phyloP scores from a whole-genome alignment of 1,140 invertebrate species.

The Lucilia cuprina region DNA sequence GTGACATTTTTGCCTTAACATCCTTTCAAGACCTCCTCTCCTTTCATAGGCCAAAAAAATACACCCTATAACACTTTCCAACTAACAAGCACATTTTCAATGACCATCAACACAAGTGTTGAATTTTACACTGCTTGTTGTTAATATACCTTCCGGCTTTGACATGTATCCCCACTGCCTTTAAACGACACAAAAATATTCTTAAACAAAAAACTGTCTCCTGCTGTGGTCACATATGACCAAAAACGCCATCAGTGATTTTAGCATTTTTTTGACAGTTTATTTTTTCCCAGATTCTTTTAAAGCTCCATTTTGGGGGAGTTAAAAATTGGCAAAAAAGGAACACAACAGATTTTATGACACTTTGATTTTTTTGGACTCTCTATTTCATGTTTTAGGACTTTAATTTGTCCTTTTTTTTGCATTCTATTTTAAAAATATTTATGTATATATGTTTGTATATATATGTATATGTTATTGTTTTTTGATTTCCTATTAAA shows the following conservation, averaged over 20 bases:
- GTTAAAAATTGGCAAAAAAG: not conserved
- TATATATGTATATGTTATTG: not conserved
- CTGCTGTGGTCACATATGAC: constrained; percentile 30
- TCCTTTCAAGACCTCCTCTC: not conserved
- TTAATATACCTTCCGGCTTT: constrained; percentile 30
- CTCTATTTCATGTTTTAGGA: not conserved
- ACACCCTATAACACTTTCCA: not conserved
- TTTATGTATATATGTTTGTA: no score
- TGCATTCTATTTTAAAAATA: no score
- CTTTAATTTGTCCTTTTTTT: constrained; percentile 17
- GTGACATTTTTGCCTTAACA: not conserved
- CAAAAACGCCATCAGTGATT: constrained; percentile 24
- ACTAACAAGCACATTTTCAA: not conserved
- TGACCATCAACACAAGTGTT: constrained; percentile 28
- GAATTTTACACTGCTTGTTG: constrained; percentile 18
- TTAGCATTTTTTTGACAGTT: constrained; percentile 29
- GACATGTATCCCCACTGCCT: not conserved
- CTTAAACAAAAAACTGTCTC: constrained; percentile 23
- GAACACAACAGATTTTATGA: not conserved
- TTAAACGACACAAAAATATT: not conserved
- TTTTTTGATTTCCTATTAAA: constrained; percentile 10
- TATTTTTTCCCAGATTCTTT: not conserved
- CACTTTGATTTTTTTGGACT: no score
- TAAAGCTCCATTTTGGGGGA: not conserved
- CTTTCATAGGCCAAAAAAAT: not conserved